Percentiles rank a stretch among this genome's conserved stretches.
Evolutionary conservation across 1,140 invertebrate genomes (phyloP).

Genomic region (Olivierus martensii): DNA sequence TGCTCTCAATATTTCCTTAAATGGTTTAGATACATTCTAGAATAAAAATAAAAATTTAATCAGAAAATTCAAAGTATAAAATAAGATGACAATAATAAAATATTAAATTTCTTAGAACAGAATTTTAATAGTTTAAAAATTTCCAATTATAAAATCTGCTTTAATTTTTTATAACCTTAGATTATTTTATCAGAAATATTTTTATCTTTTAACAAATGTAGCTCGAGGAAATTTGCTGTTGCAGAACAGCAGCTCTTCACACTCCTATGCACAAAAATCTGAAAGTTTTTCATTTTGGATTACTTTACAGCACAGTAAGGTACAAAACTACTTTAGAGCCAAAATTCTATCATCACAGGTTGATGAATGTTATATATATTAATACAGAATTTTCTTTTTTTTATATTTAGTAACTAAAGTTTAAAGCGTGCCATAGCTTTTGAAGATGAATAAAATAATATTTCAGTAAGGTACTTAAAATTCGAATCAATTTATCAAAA

Average conservation of each 20-base stretch:
- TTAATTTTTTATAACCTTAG: not conserved
- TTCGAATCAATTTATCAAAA: too few relatives aligned
- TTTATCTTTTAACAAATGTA: not conserved
- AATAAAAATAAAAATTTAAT: constrained; percentile 11
- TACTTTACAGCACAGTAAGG: too few relatives aligned
- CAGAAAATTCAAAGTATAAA: not conserved
- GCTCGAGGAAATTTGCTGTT: not conserved
- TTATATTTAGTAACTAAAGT: not conserved
- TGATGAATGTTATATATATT: not conserved
- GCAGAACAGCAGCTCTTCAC: too few relatives aligned
- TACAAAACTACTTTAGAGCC: too few relatives aligned
- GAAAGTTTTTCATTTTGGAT: too few relatives aligned
- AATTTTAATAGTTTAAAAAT: not conserved
- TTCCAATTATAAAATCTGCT: not conserved
- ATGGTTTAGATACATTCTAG: constrained; percentile 72
- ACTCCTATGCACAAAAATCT: too few relatives aligned
- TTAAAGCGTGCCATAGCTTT: too few relatives aligned
- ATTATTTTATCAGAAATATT: not conserved
- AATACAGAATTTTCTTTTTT: not conserved
- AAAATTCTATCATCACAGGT: not conserved
- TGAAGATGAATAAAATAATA: too few relatives aligned
- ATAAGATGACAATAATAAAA: not conserved
- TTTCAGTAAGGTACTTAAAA: too few relatives aligned
- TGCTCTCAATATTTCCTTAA: constrained; percentile 84
- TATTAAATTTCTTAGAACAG: not conserved